Evolutionary conservation across 2,797 vertebrate species (phyloP), one percentile per base, ranked within the genome.

Genomic region (Platyrinchus mystaceus): DNA sequence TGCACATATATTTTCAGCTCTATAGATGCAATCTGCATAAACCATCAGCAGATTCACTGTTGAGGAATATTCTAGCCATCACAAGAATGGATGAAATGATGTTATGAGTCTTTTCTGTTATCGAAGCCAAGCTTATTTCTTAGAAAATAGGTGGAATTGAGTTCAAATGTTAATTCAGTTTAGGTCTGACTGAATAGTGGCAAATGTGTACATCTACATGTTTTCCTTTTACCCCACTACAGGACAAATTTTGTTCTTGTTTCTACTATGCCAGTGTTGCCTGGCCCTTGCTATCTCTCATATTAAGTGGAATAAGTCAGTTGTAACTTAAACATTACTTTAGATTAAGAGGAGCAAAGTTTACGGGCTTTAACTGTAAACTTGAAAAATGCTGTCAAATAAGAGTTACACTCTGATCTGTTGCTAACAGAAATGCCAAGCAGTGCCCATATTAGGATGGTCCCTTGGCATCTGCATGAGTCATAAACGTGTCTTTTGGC

Each of bases 401-500:
- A 39, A 70, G 84, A 82, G 41, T 91, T 93, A 53, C 26, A 7
- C 41, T 80, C 58, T 87, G 80, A 26, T 87, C 62, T 90, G 53
- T n/a, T 82, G 53, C 37, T 89, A 75, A 28, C 68, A 95, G 84
- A 89, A 95, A 89, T 87, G 94, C 93, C 89, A 95, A 85, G 49
- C 44, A 68, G 52, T 87, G 67, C 84, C 92, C 94, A 90, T 80
- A 94, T 94, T 95, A 92, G 90, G 81, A 87, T 58, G 74, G 92
- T 96, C 92, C 92, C 90, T 94, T 97, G 95, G 90, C 93, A 93
- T 94, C 70, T 89, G 49, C 71, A 77, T 94, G 93, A 95, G 81
- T 96, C 90, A 94, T 95, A 90, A 96, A 97, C 7, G n/a, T 94
- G 87, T 91, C 76, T 94, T 95, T 97, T 96, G 94, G 94, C 88